These are phyloP conservation scores for Planiliza haematocheilus DNA, from an alignment of 2,113 vertebrate species.

Conservation along the genomic window DNA sequence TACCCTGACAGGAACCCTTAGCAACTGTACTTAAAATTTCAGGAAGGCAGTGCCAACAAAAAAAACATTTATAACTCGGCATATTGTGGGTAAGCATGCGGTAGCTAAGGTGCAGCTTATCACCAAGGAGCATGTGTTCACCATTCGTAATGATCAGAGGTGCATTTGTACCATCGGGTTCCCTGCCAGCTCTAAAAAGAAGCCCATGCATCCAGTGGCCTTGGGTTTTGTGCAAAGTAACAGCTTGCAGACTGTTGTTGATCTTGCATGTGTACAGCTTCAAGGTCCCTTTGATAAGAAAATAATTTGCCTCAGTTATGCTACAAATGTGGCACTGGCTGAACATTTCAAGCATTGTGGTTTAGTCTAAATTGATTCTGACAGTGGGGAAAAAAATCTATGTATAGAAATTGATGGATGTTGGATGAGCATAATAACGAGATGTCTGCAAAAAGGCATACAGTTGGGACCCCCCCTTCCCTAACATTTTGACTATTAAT, in stretches of 20 bases:
- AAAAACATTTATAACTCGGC: slow-evolving; percentile 50
- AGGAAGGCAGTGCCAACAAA: neutral
- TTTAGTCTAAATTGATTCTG: slow-evolving; percentile 11
- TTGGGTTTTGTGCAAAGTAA: slow-evolving; percentile 26
- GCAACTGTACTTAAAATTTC: slow-evolving; percentile 21
- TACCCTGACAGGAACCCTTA: neutral
- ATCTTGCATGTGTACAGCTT: slow-evolving; percentile 34
- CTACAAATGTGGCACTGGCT: neutral
- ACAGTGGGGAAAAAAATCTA: slow-evolving; percentile 1
- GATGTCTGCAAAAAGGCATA: too few species aligned
- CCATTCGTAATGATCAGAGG: slow-evolving; percentile 53
- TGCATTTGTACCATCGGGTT: slow-evolving; percentile 31
- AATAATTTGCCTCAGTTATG: slow-evolving; percentile 10
- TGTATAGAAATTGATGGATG: neutral
- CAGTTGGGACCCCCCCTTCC: too few species aligned
- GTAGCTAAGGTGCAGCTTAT: slow-evolving; percentile 37
- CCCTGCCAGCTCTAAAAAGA: slow-evolving; percentile 8
- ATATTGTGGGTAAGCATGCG: slow-evolving; percentile 54
- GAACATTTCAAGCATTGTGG: neutral
- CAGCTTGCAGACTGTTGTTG: slow-evolving; percentile 14
- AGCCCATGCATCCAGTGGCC: neutral
- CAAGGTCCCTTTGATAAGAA: slow-evolving; percentile 25
- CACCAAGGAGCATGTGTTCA: slow-evolving; percentile 44
- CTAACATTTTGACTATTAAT: neutral
- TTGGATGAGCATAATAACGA: too few species aligned